phyloP scores from a whole-genome alignment of 2,113 vertebrate species.

The Chrysochloris asiatica region DNA sequence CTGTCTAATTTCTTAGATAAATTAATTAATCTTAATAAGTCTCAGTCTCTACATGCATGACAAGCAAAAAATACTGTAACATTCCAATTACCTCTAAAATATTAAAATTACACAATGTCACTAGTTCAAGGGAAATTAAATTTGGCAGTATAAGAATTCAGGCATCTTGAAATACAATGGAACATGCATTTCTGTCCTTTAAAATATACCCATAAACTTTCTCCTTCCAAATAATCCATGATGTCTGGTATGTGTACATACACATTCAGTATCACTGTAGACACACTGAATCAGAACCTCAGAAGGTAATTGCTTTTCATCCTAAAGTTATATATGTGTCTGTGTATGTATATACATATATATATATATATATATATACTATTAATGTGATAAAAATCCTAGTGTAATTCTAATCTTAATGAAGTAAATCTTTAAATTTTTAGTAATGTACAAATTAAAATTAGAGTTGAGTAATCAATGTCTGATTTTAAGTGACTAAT shows the following conservation, averaged over 20 bases:
- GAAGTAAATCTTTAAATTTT: not conserved
- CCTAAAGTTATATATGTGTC: too few relatives aligned
- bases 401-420: not conserved
- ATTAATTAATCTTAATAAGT: not conserved
- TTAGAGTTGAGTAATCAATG: not conserved
- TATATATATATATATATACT: too few relatives aligned
- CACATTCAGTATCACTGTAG: not conserved
- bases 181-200: not conserved
- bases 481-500: not conserved
- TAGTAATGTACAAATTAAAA: not conserved
- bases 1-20: not conserved
- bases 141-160: not conserved
- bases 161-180: not conserved
- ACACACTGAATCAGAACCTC: not conserved
- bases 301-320: not conserved
- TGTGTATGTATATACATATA: too few relatives aligned
- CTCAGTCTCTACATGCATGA: not conserved
- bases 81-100: not conserved
- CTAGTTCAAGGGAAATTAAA: not conserved
- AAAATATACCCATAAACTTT: not conserved
- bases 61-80: not conserved
- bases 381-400: not conserved
- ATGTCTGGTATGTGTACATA: not conserved
- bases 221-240: not conserved
- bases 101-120: not conserved